Evolutionary conservation across 1,140 invertebrate genomes (phyloP).

Genomic region (Oreohelix idahoensis): DNA sequence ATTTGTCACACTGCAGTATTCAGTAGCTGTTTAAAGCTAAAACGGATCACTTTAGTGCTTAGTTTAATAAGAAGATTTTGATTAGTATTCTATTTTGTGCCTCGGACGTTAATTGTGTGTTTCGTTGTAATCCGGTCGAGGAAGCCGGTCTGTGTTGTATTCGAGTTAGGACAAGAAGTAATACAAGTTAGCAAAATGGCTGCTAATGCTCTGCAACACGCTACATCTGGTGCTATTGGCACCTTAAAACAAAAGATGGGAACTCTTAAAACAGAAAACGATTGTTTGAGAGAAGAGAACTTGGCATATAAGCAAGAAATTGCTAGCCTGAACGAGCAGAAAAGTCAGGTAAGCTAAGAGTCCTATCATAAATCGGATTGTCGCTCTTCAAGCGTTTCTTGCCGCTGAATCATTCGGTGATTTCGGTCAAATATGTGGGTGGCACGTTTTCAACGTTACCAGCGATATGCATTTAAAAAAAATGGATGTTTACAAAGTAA

Average conservation of each 20-base stretch:
- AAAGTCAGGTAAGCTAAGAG: background rate
- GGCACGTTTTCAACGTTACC: too few relatives aligned
- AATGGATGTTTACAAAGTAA: too few relatives aligned
- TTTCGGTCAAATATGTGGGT: too few relatives aligned
- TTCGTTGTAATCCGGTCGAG: constrained; percentile 19
- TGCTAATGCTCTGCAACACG: constrained; percentile 26
- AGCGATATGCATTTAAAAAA: too few relatives aligned
- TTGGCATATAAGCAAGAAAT: constrained; percentile 28
- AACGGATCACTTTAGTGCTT: background rate
- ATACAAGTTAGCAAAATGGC: constrained; percentile 25
- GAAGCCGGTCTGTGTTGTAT: constrained; percentile 29
- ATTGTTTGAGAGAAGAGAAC: constrained; percentile 89
- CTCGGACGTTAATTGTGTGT: constrained; percentile 16
- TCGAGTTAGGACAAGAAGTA: background rate
- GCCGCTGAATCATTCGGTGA: too few relatives aligned
- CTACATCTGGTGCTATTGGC: constrained; percentile 52
- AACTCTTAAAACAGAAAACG: constrained; percentile 97
- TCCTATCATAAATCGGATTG: too few relatives aligned
- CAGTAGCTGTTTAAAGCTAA: background rate
- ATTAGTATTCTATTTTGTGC: constrained; percentile 21
- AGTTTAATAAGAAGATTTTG: background rate
- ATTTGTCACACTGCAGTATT: background rate
- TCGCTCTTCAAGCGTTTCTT: too few relatives aligned
- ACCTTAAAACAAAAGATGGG: constrained; percentile 99
- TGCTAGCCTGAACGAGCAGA: background rate